A percentile compares a stretch with the other conserved stretches of the same genome.
These are phyloP conservation scores for Megamerina dolium DNA, from an alignment of 2,888 invertebrate species.

Conservation along the genomic window DNA sequence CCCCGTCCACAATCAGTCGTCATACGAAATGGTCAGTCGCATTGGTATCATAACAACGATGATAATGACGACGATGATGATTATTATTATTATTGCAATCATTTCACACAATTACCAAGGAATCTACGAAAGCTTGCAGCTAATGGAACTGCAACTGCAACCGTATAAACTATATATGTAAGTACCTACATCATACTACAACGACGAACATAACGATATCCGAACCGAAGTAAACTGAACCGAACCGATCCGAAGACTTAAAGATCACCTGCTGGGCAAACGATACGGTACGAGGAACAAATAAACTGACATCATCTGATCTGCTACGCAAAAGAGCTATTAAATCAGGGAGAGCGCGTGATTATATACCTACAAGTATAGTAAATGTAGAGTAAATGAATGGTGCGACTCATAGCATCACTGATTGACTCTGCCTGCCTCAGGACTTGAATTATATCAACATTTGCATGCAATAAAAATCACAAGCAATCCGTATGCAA, in stretches of 20 bases:
- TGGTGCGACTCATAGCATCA: too few species aligned
- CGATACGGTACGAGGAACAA: not conserved
- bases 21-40: conserved; percentile 2
- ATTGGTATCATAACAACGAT: conserved; percentile 6
- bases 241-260: conserved; percentile 2
- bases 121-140: conserved; percentile 15
- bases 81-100: conserved; percentile 5
- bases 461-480: conserved; percentile 19
- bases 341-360: too few species aligned
- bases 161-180: too few species aligned
- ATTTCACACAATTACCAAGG: conserved; percentile 24
- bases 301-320: not conserved
- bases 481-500: conserved; percentile 1
- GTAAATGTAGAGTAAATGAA: too few species aligned
- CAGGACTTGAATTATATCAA: conserved; percentile 9
- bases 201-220: too few species aligned
- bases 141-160: conserved; percentile 22
- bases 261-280: conserved; percentile 2
- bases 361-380: too few species aligned
- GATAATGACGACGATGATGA: not conserved
- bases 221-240: conserved; percentile 3
- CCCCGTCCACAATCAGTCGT: conserved; percentile 7
- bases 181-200: too few species aligned
- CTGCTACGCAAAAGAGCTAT: too few species aligned
- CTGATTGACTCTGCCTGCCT: conserved; percentile 14